These are phyloP conservation scores for Yoshiicerus persimilis DNA, from an alignment of 1,140 invertebrate genomes.

Conservation along the genomic window DNA sequence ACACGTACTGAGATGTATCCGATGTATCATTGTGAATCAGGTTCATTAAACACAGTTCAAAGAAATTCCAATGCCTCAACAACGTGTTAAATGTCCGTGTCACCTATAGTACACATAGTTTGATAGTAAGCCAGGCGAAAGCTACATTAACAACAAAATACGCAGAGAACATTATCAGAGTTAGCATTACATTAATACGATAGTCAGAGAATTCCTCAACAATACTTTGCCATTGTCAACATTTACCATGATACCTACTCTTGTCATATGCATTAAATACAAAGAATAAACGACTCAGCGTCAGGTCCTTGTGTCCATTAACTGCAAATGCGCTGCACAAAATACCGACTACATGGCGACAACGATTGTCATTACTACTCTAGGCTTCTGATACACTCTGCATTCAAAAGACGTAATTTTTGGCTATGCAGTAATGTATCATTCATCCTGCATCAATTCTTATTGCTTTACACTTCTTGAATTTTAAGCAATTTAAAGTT, in stretches of 20 bases:
- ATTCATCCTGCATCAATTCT: too few relatives aligned
- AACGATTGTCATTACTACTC: too few relatives aligned
- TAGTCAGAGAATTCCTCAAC: neutral
- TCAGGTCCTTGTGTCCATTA: neutral
- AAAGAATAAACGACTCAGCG: neutral
- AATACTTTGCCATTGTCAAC: neutral
- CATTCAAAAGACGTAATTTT: too few relatives aligned
- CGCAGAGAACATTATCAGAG: neutral
- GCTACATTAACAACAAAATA: neutral
- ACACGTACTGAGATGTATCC: neutral
- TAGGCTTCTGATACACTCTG: too few relatives aligned
- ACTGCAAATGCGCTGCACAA: neutral
- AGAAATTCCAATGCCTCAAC: neutral
- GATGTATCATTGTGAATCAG: neutral
- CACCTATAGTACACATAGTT: neutral
- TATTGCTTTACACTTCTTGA: too few relatives aligned
- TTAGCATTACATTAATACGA: neutral
- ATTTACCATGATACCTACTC: neutral
- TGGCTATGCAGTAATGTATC: too few relatives aligned
- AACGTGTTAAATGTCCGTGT: neutral
- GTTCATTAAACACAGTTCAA: neutral
- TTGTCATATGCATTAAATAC: neutral
- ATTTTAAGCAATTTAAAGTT: too few relatives aligned
- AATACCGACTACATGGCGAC: neutral
- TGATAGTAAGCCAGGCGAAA: neutral